phyloP scores from a whole-genome alignment of 2,888 invertebrate species.

The Pterostichus niger region DNA sequence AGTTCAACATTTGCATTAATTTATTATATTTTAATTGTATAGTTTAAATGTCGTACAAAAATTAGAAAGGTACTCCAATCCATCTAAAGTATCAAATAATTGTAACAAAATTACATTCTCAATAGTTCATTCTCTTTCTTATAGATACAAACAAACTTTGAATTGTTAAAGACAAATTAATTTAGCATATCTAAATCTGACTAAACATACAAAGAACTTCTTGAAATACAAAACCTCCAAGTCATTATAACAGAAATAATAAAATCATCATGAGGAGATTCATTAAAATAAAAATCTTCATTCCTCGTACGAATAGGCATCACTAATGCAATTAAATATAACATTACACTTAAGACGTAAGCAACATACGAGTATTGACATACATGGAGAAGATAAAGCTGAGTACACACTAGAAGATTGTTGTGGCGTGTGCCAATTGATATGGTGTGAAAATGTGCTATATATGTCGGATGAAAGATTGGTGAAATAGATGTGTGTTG shows the following conservation, averaged over 20 bases:
- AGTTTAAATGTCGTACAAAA: too few species aligned
- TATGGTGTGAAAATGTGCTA: too few species aligned
- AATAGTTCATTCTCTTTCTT: background rate
- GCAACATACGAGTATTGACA: background rate
- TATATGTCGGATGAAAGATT: too few species aligned
- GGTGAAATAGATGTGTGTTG: too few species aligned
- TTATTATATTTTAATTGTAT: too few species aligned
- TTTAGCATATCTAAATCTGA: slow-evolving; percentile 6
- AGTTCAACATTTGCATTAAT: too few species aligned
- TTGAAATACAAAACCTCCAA: slow-evolving; percentile 31
- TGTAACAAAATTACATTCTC: background rate
- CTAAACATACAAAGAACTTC: slow-evolving; percentile 5
- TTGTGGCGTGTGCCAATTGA: too few species aligned
- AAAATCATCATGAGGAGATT: slow-evolving; percentile 7
- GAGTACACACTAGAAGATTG: background rate
- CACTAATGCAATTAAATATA: slow-evolving; percentile 39
- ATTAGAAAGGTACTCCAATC: too few species aligned
- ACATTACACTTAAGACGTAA: slow-evolving; percentile 36
- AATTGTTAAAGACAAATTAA: slow-evolving; percentile 23
- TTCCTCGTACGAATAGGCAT: slow-evolving; percentile 12
- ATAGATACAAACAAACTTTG: background rate
- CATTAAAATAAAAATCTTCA: slow-evolving; percentile 28
- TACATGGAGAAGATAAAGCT: slow-evolving; percentile 12
- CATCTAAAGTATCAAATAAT: background rate
- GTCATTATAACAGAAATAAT: slow-evolving; percentile 33